These are phyloP conservation scores for Vanacampus margaritifer DNA, from an alignment of 2,113 vertebrate genomes.

Conservation along the genomic window DNA sequence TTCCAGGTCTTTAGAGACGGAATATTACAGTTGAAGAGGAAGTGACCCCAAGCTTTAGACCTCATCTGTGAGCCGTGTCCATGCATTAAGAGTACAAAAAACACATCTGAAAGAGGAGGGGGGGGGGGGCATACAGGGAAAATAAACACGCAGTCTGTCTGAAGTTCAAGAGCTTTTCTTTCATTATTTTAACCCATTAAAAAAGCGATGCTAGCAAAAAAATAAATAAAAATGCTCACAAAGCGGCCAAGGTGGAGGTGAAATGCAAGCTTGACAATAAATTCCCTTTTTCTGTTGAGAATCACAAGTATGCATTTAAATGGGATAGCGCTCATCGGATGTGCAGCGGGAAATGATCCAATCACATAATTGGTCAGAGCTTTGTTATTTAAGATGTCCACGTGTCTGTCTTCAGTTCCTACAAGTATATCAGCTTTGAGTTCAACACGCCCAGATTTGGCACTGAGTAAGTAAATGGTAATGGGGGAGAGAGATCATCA, in stretches of 20 bases:
- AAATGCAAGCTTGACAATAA: conserved; percentile 55
- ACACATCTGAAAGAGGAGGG: conserved; percentile 13
- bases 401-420: too few species aligned
- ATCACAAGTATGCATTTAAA: conserved; percentile 44
- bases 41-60: conserved; percentile 25
- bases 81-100: conserved; percentile 41
- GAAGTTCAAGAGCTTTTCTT: conserved; percentile 20
- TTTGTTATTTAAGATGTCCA: too few species aligned
- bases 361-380: too few species aligned
- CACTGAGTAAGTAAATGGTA: too few species aligned
- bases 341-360: too few species aligned
- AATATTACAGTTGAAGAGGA: conserved; percentile 33
- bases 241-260: conserved; percentile 29
- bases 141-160: conserved; percentile 33
- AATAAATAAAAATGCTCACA: conserved; percentile 37
- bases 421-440: too few species aligned
- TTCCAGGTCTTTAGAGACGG: conserved; percentile 30
- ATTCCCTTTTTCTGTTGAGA: conserved; percentile 32
- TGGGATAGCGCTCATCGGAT: background rate
- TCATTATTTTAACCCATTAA: conserved; percentile 57
- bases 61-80: conserved; percentile 40
- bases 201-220: conserved; percentile 29
- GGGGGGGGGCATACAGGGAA: conserved; percentile 7
- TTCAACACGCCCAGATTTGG: too few species aligned
- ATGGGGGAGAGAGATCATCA: too few species aligned